Base-by-base conservation (phyloP, 2,797 vertebrate genomes). In the Sebastes trivittatus region DNA sequence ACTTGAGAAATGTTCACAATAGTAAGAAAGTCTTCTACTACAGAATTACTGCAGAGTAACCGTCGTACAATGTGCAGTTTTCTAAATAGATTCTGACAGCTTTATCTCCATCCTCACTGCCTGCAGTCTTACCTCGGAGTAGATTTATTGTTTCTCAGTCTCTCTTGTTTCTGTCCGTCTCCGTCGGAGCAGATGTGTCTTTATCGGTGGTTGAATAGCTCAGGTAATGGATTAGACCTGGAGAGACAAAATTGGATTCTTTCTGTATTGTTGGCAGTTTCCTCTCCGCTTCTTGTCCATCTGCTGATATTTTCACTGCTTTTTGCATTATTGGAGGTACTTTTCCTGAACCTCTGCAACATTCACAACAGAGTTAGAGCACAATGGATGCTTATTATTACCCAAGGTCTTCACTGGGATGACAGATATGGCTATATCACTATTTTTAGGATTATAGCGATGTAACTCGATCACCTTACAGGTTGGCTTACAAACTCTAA, bases 161-260 rank as follows among this genome's bases (percentile, higher is more conserved):
- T 66, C 71, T 38, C 61, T 14, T 27, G 27, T 38, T 29, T 55
- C 36, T 30, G 11, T 42, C 42, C 11, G 20, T 72, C 65, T 77
- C 30, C 29, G 4, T 23, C 42, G 18, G 60, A 77, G 61, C 79
- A n/a, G 66, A 72, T 64, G 36, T 76, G 69, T 81, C 76, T 82
- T 69, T 3, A 82, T 75, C 52, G 11, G 1, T 25, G 36, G 23
- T 34, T 72, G 63, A 72, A 76, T 68, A 46, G 61, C 75, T 38
- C 62, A 72, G 61, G 27, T 36, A 80, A 74, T 59, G 56, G 63
- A 78, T 85, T 25, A 68, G 36, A 72, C 49, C 72, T 23, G 13
- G 55, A 58, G 56, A 58, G 58, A 3, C 32, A 20, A 52, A 62
- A 71, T 11, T 55, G 55, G n/a, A 36, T 77, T 74, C 61, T 66